Evolutionary conservation across 2,113 vertebrate species (phyloP).

Genomic region (Pituophis catenifer): DNA sequence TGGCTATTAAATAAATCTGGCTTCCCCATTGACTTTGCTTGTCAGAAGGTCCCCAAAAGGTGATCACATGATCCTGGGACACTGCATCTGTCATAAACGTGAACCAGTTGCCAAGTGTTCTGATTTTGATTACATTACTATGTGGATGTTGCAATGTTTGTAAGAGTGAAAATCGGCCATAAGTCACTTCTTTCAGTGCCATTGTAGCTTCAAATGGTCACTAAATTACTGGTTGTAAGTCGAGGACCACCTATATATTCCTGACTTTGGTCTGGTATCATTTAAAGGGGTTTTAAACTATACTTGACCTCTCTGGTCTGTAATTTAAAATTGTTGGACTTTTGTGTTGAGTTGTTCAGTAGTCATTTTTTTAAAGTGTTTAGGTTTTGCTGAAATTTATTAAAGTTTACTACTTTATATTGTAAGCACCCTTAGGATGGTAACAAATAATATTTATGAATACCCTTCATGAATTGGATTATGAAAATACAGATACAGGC

Average conservation of each 20-base stretch:
- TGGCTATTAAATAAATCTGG: background rate
- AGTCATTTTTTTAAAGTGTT: background rate
- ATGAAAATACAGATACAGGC: background rate
- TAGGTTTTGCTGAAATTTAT: background rate
- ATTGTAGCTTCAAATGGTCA: background rate
- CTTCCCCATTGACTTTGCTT: background rate
- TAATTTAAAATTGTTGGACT: background rate
- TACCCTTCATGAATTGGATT: background rate
- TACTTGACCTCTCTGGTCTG: background rate
- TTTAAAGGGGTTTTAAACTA: background rate
- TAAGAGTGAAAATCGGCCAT: background rate
- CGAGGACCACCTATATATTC: background rate
- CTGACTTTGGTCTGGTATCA: background rate
- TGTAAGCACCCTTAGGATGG: background rate
- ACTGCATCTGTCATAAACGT: background rate
- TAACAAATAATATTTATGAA: background rate
- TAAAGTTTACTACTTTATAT: background rate
- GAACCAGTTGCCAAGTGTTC: background rate
- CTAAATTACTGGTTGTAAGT: background rate
- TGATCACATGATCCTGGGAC: background rate
- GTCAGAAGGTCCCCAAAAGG: background rate
- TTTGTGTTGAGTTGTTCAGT: background rate
- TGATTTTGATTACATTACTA: background rate
- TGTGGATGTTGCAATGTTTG: background rate
- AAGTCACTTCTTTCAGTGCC: background rate